Evolutionary conservation across 2,113 vertebrate species (phyloP), one percentile per base, ranked within the genome.

Genomic region (Garra rufa): DNA sequence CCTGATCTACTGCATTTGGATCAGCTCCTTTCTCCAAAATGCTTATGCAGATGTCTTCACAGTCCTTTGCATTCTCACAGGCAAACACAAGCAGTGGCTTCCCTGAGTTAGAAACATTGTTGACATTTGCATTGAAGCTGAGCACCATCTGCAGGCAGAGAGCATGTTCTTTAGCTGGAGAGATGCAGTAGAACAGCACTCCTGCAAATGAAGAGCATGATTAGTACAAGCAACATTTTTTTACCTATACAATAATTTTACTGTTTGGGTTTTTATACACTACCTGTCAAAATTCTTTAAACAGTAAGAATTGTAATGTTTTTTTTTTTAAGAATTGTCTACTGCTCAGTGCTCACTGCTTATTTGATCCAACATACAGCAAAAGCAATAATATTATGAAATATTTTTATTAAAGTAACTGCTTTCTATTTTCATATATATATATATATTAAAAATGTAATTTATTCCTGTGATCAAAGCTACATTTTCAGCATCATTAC

Each of bases 131-230:
- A 48, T 94, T 94, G 1, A 91, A 67, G 17, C 93, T 90, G 21
- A 97, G 92, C 24, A 92, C 95, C 84, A 96, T 92, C 55, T 92
- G 67, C 15, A 89, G 77, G 85, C 96, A 97, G 76, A 84, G 92
- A 78, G 88, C 83, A 87, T 97, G 96, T 1, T 93, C 90, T 57
- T 85, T 91, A 2, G 95, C 95, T 15, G 96, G 95, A 24, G 88
- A 89, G 85, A 96, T 91, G 89, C 95, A 96, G 89, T 96, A 96
- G 91, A 96, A 97, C 83, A 97, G 87, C 89, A 96, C 21, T 14
- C 96, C 96, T 97, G 90, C 50, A 83, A 9, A 59, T 2, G 2
- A 41, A 57, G 19, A 57, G 52, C 3, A 10, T 57, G 21, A n/a
- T 57, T 57, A 57, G 52, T n/a, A 9, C 21, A 57, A 57, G 21